Evolutionary conservation across 2,113 vertebrate genomes (phyloP), one percentile per base, ranked within the genome.

Genomic region (Porphyrio hochstetteri): DNA sequence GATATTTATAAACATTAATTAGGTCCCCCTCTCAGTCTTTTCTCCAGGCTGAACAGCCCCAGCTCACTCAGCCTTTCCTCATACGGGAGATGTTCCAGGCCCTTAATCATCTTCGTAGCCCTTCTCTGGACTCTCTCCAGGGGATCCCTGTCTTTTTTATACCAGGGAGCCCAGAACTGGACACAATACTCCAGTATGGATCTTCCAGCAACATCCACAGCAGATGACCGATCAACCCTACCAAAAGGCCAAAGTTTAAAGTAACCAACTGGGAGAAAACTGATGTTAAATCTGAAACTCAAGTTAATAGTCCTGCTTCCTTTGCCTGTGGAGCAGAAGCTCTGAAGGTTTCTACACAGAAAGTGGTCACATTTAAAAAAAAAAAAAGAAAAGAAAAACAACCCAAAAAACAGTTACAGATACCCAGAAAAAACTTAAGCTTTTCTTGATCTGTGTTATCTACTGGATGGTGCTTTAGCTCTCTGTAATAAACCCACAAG

Each of bases 261-360:
- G 53, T 25, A 91, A 57, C 8, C 52, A 68, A 57, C 1, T 2
- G 24, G 88, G 55, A 31, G n/a, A 78, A 89, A 93, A 78, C 11
- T 20, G 44, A 46, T 2, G 3, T 64, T 64, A 69, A 46, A 75
- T 36, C 33, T 75, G 46, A 46, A 82, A 55, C 8, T 82, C 42
- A 44, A 35, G 46, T 65, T 89, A 42, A 53, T 48, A 63, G 28
- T 71, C 46, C 46, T 75, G n/a, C 33, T 71, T 11, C 21, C 16
- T 75, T 31, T 2, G 4, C 16, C 17, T 2, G 1, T 11, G 12
- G 23, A 81, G 27, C 0, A 0, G 60, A 67, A 70, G 23, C 25
- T 93, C 72, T 86, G 46, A 81, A 84, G 40, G 15, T 48, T 88
- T 91, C 35, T 55, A 48, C 13, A 11, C 11, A 42, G 33, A 36